Evolutionary conservation across 1,140 invertebrate species (phyloP).

Genomic region (Pseudomyrmex dendroicus): DNA sequence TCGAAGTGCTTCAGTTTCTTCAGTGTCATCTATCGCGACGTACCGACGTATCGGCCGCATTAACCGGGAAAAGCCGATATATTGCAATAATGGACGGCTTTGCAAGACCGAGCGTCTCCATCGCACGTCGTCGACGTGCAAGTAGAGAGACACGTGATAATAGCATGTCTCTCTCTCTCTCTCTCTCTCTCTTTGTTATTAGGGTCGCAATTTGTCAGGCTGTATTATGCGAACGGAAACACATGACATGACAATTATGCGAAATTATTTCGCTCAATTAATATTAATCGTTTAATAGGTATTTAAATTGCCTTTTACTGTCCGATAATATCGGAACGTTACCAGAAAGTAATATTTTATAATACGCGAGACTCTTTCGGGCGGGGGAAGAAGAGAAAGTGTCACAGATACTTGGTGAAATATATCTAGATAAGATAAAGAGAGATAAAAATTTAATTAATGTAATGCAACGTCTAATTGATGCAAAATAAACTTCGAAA

Average conservation of each 20-base stretch:
- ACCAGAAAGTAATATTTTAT: not conserved
- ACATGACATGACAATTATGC: constrained; percentile 10
- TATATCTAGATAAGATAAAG: too few relatives aligned
- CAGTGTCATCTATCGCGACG: constrained; percentile 59
- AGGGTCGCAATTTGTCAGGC: constrained; percentile 27
- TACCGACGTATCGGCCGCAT: constrained; percentile 63
- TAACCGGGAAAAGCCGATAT: constrained; percentile 47
- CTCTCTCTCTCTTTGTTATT: too few relatives aligned
- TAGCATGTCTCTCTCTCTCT: not conserved
- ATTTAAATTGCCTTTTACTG: not conserved
- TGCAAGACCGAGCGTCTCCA: constrained; percentile 17
- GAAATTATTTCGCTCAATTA: not conserved
- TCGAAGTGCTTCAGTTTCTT: constrained; percentile 70
- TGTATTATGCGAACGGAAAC: constrained; percentile 1
- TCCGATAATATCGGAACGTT: not conserved
- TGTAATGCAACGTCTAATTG: too few relatives aligned
- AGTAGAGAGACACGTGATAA: constrained; percentile 12
- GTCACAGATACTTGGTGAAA: too few relatives aligned
- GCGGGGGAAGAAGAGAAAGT: too few relatives aligned
- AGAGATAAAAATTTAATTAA: too few relatives aligned
- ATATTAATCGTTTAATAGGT: not conserved
- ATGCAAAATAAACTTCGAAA: too few relatives aligned
- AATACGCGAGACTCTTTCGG: too few relatives aligned
- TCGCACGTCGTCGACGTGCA: not conserved
- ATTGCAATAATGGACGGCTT: constrained; percentile 44